Evolutionary conservation across 2,888 invertebrate species (phyloP).

Genomic region (Lomographa bimaculata): DNA sequence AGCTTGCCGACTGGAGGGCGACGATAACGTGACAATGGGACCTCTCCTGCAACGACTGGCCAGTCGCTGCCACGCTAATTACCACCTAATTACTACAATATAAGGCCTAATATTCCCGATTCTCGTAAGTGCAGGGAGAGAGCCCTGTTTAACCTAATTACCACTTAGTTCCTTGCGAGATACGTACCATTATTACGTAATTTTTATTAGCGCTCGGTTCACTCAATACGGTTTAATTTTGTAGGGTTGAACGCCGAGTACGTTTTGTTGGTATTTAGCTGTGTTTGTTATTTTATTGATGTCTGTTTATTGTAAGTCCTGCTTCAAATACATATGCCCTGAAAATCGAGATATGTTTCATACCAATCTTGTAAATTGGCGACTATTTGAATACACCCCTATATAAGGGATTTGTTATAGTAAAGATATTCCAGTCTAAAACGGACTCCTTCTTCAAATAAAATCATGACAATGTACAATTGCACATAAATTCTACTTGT

Average conservation of each 20-base stretch:
- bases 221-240: conserved; percentile 28
- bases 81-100: conserved; percentile 50
- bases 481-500: too few species aligned
- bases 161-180: conserved; percentile 53
- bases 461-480: too few species aligned
- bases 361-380: too few species aligned
- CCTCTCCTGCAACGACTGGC: conserved; percentile 68
- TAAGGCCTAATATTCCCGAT: conserved; percentile 49
- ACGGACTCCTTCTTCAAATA: too few species aligned
- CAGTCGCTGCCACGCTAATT: conserved; percentile 55
- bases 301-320: too few species aligned
- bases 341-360: too few species aligned
- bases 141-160: conserved; percentile 63
- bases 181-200: conserved; percentile 54
- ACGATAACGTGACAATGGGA: conserved; percentile 77
- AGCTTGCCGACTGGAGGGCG: conserved; percentile 58
- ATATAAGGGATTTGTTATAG: too few species aligned
- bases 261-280: conserved; percentile 12
- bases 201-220: conserved; percentile 39
- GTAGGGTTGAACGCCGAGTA: conserved; percentile 29
- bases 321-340: too few species aligned
- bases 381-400: too few species aligned
- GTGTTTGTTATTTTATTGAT: conserved; percentile 2
- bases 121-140: conserved; percentile 21
- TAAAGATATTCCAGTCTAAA: too few species aligned